These are phyloP conservation scores for Toxostoma redivivum DNA, from an alignment of 2,113 vertebrate species.

Conservation along the genomic window DNA sequence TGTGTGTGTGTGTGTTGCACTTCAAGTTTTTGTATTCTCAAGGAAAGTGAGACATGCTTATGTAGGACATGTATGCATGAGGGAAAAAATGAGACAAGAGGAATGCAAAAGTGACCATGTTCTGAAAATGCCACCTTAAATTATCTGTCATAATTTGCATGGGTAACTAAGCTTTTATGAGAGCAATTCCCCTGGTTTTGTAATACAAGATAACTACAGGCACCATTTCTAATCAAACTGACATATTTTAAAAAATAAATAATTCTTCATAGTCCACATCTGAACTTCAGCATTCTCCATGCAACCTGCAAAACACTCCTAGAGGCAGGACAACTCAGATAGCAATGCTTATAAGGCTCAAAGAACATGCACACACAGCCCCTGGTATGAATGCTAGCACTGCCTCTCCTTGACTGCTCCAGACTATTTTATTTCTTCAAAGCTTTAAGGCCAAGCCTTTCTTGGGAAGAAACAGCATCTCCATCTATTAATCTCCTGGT, in stretches of 20 bases:
- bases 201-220: not conserved
- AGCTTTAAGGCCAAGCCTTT: not conserved
- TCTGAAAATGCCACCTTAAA: not conserved
- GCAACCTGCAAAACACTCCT: not conserved
- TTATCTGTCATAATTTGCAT: not conserved
- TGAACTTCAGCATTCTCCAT: not conserved
- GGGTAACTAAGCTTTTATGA: not conserved
- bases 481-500: not conserved
- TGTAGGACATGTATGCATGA: not conserved
- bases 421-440: not conserved
- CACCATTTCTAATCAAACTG: not conserved
- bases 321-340: not conserved
- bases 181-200: not conserved
- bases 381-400: not conserved
- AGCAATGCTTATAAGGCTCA: not conserved
- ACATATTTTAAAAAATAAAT: not conserved
- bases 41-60: not conserved
- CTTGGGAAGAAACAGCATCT: not conserved
- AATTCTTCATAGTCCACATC: not conserved
- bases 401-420: not conserved
- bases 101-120: not conserved
- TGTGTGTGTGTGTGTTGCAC: accelerated
- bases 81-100: not conserved
- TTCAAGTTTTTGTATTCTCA: not conserved
- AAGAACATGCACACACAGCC: accelerated